Base-by-base conservation (phyloP, 2,797 vertebrate genomes). In the Tamandua tetradactyla region DNA sequence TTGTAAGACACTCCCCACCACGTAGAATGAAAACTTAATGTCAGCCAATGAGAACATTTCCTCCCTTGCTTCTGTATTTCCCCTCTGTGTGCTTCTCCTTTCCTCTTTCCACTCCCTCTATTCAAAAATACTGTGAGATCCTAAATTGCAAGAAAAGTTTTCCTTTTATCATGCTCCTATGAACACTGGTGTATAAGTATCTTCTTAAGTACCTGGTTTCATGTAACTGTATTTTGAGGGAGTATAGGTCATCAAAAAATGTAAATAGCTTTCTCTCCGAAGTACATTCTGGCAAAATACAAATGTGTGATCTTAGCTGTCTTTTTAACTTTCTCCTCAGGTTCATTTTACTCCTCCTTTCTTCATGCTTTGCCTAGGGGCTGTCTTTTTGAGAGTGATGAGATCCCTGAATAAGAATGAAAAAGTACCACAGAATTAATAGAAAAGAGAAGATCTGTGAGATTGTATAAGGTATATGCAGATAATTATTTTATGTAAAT, bases 401-500 rank as follows among this genome's bases (percentile, higher is more conserved):
- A n/a, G 47, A 3, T 72, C 25, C 5, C 32, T 74, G 69, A 86
- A 79, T 85, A 80, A 91, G 59, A 82, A 49, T 94, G 62, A 42
- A 72, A 89, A 87, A 35, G 2, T 47, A 22, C 47, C 72, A n/a
- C 2, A 75, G 32, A 91, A 62, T 89, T 59, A 79, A 35, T 74
- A 86, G 76, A 87, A 57, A 72, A 57, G 42, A 44, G 52, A 69
- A 57, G 30, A 89, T 81, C 30, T 61, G 7, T 75, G 64, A 74
- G 22, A 59, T 69, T 69, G 3, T 78, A 2, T 92, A 74, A 75
- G 27, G 12, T 75, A 1, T 78, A 42, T 84, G 40, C 35, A 88
- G 61, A 55, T 86, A 86, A 83, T 61, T 87, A 14, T 74, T 76
- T 84, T 69, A 37, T 47, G 30, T 69, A 92, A 84, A 74, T 69